A percentile compares a stretch with the other conserved stretches of the same genome.
phyloP scores from a whole-genome alignment of 2,797 vertebrate genomes.

The Gephyroberyx darwinii region DNA sequence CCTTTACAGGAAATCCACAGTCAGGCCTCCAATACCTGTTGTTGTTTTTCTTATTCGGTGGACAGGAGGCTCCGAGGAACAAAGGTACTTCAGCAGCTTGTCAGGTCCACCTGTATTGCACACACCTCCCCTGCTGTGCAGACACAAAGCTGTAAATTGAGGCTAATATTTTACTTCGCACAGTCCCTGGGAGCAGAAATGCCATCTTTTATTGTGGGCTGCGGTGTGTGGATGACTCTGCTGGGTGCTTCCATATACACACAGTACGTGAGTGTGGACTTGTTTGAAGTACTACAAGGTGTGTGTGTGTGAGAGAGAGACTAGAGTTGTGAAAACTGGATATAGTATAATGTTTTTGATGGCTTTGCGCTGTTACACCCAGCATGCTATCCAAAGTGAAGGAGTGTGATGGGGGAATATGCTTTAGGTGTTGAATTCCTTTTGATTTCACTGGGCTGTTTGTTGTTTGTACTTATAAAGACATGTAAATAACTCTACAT shows the following conservation, averaged over 20 bases:
- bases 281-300: not conserved
- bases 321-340: too few relatives aligned
- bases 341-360: not conserved
- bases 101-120: slow-evolving; percentile 45
- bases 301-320: not conserved
- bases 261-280: not conserved
- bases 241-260: not conserved
- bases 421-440: not conserved
- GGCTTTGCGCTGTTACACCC: not conserved
- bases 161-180: slow-evolving; percentile 30
- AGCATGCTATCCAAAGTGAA: not conserved
- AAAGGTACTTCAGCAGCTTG: slow-evolving; percentile 44
- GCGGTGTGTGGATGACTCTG: not conserved
- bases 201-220: slow-evolving; percentile 25
- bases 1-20: not conserved
- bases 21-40: not conserved
- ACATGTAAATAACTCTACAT: too few relatives aligned
- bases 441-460: not conserved
- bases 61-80: slow-evolving; percentile 33
- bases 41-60: slow-evolving; percentile 5
- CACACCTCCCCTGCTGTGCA: slow-evolving; percentile 34
- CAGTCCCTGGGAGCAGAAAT: slow-evolving; percentile 16
- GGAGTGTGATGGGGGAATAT: not conserved
- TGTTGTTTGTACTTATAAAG: too few relatives aligned
- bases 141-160: slow-evolving; percentile 40